These are phyloP conservation scores for Macrobrachium rosenbergii DNA, from an alignment of 1,140 invertebrate species.

Conservation along the genomic window DNA sequence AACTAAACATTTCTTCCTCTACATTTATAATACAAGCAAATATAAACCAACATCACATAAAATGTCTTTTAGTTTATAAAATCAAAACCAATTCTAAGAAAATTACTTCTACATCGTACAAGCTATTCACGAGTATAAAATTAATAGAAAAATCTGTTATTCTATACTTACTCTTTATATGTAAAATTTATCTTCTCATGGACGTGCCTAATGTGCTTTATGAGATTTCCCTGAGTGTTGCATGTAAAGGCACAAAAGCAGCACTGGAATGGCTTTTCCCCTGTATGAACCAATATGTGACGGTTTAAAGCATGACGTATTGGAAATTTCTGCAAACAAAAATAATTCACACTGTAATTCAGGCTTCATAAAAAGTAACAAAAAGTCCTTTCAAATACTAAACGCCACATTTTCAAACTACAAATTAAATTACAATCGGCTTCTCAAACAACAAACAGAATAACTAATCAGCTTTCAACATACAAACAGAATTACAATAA, in stretches of 20 bases:
- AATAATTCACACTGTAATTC: not conserved
- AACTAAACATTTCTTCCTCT: too few species aligned
- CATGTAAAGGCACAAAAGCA: constrained; percentile 46
- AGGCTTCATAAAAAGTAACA: not conserved
- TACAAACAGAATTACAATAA: not conserved
- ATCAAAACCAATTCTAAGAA: too few species aligned
- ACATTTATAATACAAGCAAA: too few species aligned
- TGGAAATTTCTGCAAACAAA: constrained; percentile 26
- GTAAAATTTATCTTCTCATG: constrained; percentile 48
- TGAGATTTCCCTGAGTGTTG: constrained; percentile 54
- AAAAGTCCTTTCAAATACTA: too few species aligned
- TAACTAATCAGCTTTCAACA: too few species aligned
- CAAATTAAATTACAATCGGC: too few species aligned
- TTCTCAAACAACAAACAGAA: too few species aligned
- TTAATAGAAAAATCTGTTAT: not conserved
- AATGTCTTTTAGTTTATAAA: too few species aligned
- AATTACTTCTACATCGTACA: not conserved
- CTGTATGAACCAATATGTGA: constrained; percentile 39
- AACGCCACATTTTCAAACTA: too few species aligned
- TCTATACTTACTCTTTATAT: constrained; percentile 48
- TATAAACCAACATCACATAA: too few species aligned
- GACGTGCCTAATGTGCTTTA: constrained; percentile 54
- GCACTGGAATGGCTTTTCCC: constrained; percentile 49
- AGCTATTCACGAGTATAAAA: not conserved
- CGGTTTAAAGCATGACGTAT: constrained; percentile 34